Conservation (phyloP, 1,140 invertebrate genomes). For the Belonocnema kinseyi region DNA sequence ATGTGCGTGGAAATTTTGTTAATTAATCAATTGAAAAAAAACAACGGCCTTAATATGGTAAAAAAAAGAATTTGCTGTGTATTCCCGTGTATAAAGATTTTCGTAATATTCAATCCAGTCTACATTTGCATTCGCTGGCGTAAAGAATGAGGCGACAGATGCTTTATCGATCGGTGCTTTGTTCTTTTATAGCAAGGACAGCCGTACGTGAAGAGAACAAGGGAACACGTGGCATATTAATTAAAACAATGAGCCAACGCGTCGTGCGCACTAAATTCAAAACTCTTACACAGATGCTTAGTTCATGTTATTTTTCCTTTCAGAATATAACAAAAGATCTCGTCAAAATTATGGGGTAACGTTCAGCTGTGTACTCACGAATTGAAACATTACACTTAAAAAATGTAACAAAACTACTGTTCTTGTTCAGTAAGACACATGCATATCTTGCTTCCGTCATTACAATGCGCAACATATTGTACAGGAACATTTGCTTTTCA, state of each 20-base stretch:
- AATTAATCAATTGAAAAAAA: no score
- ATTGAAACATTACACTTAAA: not conserved
- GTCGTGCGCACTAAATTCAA: conserved; percentile 58
- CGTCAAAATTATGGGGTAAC: conserved; percentile 16
- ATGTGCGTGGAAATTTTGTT: no score
- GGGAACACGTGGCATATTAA: conserved; percentile 58
- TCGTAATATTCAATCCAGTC: conserved; percentile 16
- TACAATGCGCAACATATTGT: no score
- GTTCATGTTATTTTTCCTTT: conserved; percentile 25
- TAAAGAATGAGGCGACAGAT: conserved; percentile 58
- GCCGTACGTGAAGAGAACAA: conserved; percentile 55
- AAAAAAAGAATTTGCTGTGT: no score
- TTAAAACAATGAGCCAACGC: conserved; percentile 59
- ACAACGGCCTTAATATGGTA: no score
- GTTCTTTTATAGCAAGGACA: conserved; percentile 57
- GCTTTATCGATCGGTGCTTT: conserved; percentile 55
- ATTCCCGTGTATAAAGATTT: not conserved
- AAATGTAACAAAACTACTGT: not conserved
- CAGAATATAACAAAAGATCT: conserved; percentile 4
- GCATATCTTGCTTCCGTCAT: no score
- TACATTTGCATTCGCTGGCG: conserved; percentile 25
- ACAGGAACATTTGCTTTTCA: no score
- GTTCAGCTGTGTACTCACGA: conserved; percentile 21
- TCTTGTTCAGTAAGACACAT: conserved; percentile 14
- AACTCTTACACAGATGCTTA: conserved; percentile 57